phyloP scores from a whole-genome alignment of 1,140 invertebrate genomes.

The Galleria mellonella region DNA sequence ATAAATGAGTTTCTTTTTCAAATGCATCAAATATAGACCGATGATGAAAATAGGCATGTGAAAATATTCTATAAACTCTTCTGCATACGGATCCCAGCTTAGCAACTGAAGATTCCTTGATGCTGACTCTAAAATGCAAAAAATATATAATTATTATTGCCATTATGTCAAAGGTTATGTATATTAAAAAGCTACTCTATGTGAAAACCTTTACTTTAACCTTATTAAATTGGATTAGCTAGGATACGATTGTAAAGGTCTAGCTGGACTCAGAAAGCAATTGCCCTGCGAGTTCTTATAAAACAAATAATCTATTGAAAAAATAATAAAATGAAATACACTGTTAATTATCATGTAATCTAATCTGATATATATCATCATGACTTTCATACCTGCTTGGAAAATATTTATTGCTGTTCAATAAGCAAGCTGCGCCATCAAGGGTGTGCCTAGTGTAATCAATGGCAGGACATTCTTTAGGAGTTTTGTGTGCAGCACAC shows the following conservation, averaged over 20 bases:
- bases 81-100: conserved; percentile 99
- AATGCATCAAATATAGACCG: conserved; percentile 97
- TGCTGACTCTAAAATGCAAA: conserved; percentile 89
- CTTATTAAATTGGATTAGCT: too few species aligned
- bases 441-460: conserved; percentile 99
- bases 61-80: conserved; percentile 99
- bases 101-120: conserved; percentile 98
- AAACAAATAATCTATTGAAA: too few species aligned
- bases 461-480: conserved; percentile 99
- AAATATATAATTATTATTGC: conserved; percentile 1
- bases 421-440: conserved; percentile 97
- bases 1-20: conserved; percentile 96
- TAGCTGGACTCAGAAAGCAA: too few species aligned
- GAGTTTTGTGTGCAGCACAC: conserved; percentile 99
- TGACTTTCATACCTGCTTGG: conserved; percentile 90
- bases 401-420: conserved; percentile 99
- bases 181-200: too few species aligned
- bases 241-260: too few species aligned
- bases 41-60: conserved; percentile 99
- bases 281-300: too few species aligned
- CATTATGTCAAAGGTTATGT: not conserved
- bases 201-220: too few species aligned
- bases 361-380: not conserved
- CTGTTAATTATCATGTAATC: too few species aligned
- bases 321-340: too few species aligned